Base-by-base conservation (phyloP, 1,140 invertebrate genomes). In the Diachasma alloeum region DNA sequence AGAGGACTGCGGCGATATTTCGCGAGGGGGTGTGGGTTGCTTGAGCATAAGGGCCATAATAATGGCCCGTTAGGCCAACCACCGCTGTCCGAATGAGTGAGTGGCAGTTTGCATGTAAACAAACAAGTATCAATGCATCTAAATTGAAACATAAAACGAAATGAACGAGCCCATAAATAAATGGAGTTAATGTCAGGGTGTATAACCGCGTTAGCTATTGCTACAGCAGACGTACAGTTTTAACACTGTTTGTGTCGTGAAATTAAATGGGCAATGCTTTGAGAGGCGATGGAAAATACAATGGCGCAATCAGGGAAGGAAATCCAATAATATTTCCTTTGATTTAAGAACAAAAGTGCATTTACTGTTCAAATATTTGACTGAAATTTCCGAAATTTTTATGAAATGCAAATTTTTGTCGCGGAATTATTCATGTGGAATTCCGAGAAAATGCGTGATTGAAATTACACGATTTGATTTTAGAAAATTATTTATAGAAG, bases 61-160 rank as follows among this genome's bases (percentile, higher is more conserved):
- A 80, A 80, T 78, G 69, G 73, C 39, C 63, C 77, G 39, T 77
- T 72, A 77, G 76, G 59, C 59, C 72, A 72, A 46, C 73, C 69
- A 73, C 70, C 69, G 59, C 75, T 48, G 72, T 69, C 75, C 81
- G 83, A 85, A 86, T 83, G 83, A 87, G 84, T 84, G 84, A 88
- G 83, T 88, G 86, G 85, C 82, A 88, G 84, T 82, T 85, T 86
- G 85, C 83, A 84, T 87, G 85, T 88, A 87, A 88, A 88, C 87
- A 88, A 88, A 85, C 86, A 87, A 89, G 86, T 88, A 88, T 88
- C 86, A 87, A 88, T 88, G 86, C 84, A 87, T 87, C 86, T 87
- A 87, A 89, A 90, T 90, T 89, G 86, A 90, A 89, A 90, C 87
- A 88, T 90, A 88, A 90, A 89, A 87, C 78, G 85, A 84, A 89